Conservation (phyloP, 2,888 invertebrate species). For the Metallyticus violacea region DNA sequence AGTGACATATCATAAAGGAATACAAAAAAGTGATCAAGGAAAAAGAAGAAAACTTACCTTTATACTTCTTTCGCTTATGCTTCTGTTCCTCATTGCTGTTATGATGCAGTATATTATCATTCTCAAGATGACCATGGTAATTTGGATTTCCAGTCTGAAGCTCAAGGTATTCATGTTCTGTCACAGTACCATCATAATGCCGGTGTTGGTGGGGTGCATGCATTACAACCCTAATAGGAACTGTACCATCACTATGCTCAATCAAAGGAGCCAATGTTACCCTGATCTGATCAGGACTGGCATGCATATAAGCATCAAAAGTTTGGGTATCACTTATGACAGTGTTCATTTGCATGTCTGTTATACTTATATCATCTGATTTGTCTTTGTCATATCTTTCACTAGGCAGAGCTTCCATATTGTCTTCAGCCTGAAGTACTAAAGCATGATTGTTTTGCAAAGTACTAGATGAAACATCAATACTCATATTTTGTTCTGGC, state of each 20-base stretch:
- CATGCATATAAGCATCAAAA: no score
- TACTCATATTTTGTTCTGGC: not conserved
- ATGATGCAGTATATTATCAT: not conserved
- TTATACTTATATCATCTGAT: no score
- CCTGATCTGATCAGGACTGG: not conserved
- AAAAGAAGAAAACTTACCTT: not conserved
- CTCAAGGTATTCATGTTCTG: constrained; percentile 40
- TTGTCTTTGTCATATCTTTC: no score
- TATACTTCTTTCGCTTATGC: not conserved
- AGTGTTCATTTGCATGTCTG: not conserved
- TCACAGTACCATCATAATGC: constrained; percentile 33
- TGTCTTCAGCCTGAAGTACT: no score
- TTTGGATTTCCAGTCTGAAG: constrained; percentile 38
- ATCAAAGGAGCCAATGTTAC: not conserved
- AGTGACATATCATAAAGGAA: no score
- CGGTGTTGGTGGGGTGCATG: constrained; percentile 42
- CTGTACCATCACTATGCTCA: constrained; percentile 14
- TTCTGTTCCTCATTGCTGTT: not conserved
- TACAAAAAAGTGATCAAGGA: no score
- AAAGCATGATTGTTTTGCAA: no score
- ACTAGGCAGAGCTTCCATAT: no score
- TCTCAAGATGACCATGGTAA: constrained; percentile 40
- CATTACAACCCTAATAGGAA: constrained; percentile 43
- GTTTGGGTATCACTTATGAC: no score
- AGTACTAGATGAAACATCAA: no score